A percentile compares a stretch with the other conserved stretches of the same genome.
phyloP scores from a whole-genome alignment of 2,888 invertebrate genomes.

The Lucinisca nassula region DNA sequence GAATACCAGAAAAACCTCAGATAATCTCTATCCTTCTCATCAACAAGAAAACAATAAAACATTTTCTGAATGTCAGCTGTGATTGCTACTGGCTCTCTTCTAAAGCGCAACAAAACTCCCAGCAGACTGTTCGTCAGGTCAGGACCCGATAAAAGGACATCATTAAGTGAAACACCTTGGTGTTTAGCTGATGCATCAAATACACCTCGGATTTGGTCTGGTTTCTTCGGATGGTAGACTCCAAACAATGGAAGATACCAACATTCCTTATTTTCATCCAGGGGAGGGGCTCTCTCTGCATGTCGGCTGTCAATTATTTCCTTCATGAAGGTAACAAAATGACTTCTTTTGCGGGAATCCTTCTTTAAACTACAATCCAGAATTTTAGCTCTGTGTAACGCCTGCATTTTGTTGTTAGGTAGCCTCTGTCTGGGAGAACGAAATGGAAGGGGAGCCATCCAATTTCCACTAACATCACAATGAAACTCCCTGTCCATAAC shows the following conservation, averaged over 20 bases:
- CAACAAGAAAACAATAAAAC: slow-evolving; percentile 61
- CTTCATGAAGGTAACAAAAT: slow-evolving; percentile 66
- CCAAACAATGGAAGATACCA: slow-evolving; percentile 39
- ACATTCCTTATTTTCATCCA: slow-evolving; percentile 31
- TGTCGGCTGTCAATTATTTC: slow-evolving; percentile 50
- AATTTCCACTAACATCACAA: slow-evolving; percentile 46
- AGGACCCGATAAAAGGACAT: slow-evolving; percentile 22
- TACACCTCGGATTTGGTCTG: slow-evolving; percentile 28
- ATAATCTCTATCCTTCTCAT: slow-evolving; percentile 52
- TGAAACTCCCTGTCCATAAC: slow-evolving; percentile 50
- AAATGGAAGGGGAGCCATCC: slow-evolving; percentile 67
- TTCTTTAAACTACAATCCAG: slow-evolving; percentile 51
- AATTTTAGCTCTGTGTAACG: slow-evolving; percentile 40
- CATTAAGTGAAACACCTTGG: slow-evolving; percentile 20
- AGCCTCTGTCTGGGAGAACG: slow-evolving; percentile 16
- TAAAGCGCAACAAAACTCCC: slow-evolving; percentile 50
- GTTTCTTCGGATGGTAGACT: slow-evolving; percentile 37
- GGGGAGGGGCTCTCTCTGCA: slow-evolving; percentile 65
- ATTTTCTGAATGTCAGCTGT: slow-evolving; percentile 64
- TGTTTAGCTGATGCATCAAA: slow-evolving; percentile 35
- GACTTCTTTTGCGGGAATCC: slow-evolving; percentile 42
- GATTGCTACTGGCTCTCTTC: slow-evolving; percentile 46
- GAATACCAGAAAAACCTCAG: slow-evolving; percentile 64
- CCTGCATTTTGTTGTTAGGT: slow-evolving; percentile 57
- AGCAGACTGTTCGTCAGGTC: slow-evolving; percentile 35